A percentile compares a stretch with the other conserved stretches of the same genome.
These are phyloP conservation scores for Cremastinae sp. DNA, from an alignment of 2,888 invertebrate genomes.

Conservation along the genomic window DNA sequence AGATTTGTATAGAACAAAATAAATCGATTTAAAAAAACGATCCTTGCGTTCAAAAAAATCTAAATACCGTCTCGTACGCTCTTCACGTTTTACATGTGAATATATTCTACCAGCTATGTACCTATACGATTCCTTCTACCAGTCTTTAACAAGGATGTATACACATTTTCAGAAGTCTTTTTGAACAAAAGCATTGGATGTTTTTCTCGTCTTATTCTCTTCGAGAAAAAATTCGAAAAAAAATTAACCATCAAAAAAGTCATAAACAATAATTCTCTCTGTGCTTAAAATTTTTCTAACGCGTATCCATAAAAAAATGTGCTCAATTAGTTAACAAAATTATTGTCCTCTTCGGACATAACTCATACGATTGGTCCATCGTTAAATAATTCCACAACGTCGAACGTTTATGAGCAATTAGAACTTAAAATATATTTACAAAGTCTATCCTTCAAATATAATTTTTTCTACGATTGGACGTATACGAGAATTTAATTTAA, in stretches of 20 bases:
- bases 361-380: slow-evolving; percentile 68
- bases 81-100: slow-evolving; percentile 26
- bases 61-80: slow-evolving; percentile 24
- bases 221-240: slow-evolving; percentile 21
- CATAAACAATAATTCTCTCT: slow-evolving; percentile 43
- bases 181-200: slow-evolving; percentile 15
- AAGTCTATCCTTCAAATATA: slow-evolving; percentile 5
- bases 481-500: neutral
- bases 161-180: slow-evolving; percentile 10
- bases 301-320: slow-evolving; percentile 39
- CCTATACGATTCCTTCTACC: slow-evolving; percentile 54
- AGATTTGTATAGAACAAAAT: neutral
- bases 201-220: slow-evolving; percentile 11
- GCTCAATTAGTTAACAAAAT: slow-evolving; percentile 64
- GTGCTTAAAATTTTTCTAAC: slow-evolving; percentile 54
- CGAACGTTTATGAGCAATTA: neutral
- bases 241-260: slow-evolving; percentile 23
- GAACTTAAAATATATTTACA: slow-evolving; percentile 47
- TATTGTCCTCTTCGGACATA: slow-evolving; percentile 68
- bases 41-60: slow-evolving; percentile 5
- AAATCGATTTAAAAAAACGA: slow-evolving; percentile 12
- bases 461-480: neutral
- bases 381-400: slow-evolving; percentile 49
- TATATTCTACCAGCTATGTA: slow-evolving; percentile 42
- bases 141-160: slow-evolving; percentile 54